Evolutionary conservation across 2,113 vertebrate species (phyloP).

Genomic region (Malurus cyaneus): DNA sequence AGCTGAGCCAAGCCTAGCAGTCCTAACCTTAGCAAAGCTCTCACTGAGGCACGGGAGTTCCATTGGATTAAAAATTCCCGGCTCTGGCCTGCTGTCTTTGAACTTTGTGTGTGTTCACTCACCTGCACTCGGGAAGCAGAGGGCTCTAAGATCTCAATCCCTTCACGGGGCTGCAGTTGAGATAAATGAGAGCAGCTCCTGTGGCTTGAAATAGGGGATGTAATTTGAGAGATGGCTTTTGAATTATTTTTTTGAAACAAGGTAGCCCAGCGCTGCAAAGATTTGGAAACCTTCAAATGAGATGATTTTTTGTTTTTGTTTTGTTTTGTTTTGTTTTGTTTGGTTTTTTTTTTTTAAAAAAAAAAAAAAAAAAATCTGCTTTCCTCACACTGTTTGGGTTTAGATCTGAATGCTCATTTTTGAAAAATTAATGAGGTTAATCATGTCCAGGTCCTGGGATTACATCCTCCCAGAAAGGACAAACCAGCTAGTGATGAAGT

Average conservation of each 20-base stretch:
- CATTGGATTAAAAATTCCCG: not conserved
- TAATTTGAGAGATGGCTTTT: not conserved
- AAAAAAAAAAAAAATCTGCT: not conserved
- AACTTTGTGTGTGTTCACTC: not conserved
- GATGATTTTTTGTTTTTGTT: not conserved
- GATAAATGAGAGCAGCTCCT: not conserved
- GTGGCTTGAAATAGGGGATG: not conserved
- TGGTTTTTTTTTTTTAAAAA: no score
- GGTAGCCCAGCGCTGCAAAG: not conserved
- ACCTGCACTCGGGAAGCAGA: not conserved
- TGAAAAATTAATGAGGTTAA: not conserved
- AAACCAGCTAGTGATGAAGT: not conserved
- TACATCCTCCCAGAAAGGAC: not conserved
- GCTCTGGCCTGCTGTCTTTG: not conserved
- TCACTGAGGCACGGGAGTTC: not conserved
- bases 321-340: no score
- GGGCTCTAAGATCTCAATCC: not conserved
- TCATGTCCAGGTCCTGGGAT: not conserved
- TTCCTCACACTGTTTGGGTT: not conserved
- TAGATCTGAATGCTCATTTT: not conserved
- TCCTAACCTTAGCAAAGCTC: not conserved
- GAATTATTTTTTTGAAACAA: not conserved
- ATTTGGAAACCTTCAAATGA: not conserved
- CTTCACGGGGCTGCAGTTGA: not conserved
- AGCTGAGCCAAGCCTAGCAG: not conserved